These are phyloP conservation scores for Drepana arcuata DNA, from an alignment of 1,140 invertebrate genomes.

Conservation along the genomic window DNA sequence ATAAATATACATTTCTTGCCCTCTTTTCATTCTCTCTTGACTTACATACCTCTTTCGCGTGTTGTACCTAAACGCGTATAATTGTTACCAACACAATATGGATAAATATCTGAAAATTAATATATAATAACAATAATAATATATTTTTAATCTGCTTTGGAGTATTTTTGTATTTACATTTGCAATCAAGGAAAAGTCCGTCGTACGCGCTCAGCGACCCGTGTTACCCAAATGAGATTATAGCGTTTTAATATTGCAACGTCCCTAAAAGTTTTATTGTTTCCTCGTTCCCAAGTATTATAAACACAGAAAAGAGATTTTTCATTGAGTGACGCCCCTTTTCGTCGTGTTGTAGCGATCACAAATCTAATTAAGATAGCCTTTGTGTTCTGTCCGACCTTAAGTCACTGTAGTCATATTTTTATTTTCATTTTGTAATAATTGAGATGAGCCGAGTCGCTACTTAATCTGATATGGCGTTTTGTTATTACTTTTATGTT, in stretches of 20 bases:
- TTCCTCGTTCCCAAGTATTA: slow-evolving; percentile 37
- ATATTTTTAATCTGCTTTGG: no score
- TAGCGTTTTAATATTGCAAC: slow-evolving; percentile 53
- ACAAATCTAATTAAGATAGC: slow-evolving; percentile 44
- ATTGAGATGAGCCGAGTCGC: slow-evolving; percentile 42
- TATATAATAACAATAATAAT: no score
- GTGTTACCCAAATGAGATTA: slow-evolving; percentile 41
- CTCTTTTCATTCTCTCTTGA: no score
- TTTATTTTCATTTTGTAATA: slow-evolving; percentile 50
- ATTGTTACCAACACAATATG: no score
- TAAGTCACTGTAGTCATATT: slow-evolving; percentile 34
- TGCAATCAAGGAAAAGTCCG: slow-evolving; percentile 50
- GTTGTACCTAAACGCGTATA: no score
- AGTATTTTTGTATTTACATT: slow-evolving; percentile 38
- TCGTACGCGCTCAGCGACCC: slow-evolving; percentile 21
- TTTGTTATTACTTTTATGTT: slow-evolving; percentile 33
- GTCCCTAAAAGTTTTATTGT: slow-evolving; percentile 48
- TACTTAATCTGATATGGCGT: slow-evolving; percentile 42
- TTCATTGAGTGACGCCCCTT: slow-evolving; percentile 45
- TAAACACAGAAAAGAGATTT: slow-evolving; percentile 44
- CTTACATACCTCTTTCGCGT: no score
- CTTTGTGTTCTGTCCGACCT: slow-evolving; percentile 27
- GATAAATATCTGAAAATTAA: no score
- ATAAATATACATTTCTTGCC: no score
- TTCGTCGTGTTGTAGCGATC: slow-evolving; percentile 32